Percentiles rank a stretch among this genome's conserved stretches.
Evolutionary conservation across 2,113 vertebrate genomes (phyloP).

Genomic region (Syrmaticus mikado): DNA sequence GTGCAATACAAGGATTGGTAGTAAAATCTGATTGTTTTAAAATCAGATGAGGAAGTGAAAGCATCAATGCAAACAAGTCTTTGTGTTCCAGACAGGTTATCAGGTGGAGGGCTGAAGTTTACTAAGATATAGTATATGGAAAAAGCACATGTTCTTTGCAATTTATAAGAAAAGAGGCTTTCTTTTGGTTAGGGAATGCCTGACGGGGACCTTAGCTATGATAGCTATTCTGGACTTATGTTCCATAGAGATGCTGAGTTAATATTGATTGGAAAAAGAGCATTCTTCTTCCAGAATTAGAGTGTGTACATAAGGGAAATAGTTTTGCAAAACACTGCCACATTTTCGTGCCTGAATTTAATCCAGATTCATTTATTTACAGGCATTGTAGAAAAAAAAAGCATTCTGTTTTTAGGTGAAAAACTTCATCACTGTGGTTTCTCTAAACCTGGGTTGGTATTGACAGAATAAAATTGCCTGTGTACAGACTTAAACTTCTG

Average conservation of each 20-base stretch:
- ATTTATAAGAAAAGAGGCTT: constrained; percentile 33
- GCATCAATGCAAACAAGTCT: not conserved
- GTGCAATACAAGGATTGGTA: not conserved
- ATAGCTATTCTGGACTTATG: constrained; percentile 16
- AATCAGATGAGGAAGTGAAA: not conserved
- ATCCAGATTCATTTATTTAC: not conserved
- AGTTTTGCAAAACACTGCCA: not conserved
- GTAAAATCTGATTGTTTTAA: not conserved
- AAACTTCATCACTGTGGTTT: not conserved
- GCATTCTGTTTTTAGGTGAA: not conserved
- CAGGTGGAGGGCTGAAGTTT: not conserved
- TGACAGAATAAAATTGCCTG: constrained; percentile 11
- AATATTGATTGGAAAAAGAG: not conserved
- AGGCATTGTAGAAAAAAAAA: not conserved
- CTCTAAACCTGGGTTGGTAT: not conserved
- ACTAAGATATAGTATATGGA: not conserved
- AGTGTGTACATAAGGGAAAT: not conserved
- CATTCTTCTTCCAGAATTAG: not conserved
- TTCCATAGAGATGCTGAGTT: not conserved
- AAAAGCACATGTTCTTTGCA: not conserved
- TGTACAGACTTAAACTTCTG: not conserved
- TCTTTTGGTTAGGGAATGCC: not conserved
- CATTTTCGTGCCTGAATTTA: not conserved
- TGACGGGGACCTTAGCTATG: not conserved
- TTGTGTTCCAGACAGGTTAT: not conserved